Base-by-base conservation (phyloP, 2,888 invertebrate species). In the Microctonus aethiopoides region DNA sequence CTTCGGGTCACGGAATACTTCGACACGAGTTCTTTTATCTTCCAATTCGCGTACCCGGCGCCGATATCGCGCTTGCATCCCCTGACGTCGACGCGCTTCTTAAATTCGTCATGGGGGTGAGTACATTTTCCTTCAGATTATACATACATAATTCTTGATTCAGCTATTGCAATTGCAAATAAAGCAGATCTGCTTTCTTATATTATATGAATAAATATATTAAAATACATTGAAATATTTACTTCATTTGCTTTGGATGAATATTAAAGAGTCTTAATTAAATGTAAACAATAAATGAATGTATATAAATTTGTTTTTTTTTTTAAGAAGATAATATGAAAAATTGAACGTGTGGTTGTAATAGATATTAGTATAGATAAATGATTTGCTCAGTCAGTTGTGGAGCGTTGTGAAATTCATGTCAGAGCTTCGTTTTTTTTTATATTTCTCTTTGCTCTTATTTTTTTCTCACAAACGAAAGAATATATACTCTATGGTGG, bases 1-100 rank as follows among this genome's bases (percentile, higher is more conserved):
- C 68, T 69, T 54, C 72, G 70, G 70, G 64, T 75, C 72, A 70
- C 62, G 41, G 65, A 73, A 72, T 73, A 73, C 69, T 75, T 73
- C 36, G 62, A 26, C 51, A 36, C 51, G 61, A 69, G 68, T 67
- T 72, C 67, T 57, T 72, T 67, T 65, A 65, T 68, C 39, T 62
- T 41, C 57, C 32, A 54, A 39, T 46, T 56, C 41, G 65, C 67
- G 64, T 62, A 46, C 51, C 39, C 32, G 62, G 67, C 57, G 69
- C 60, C 68, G 67, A 66, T 66, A 62, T 56, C 57, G 59, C 39
- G 26, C 59, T 29, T 13, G 16, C 39, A 20, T 26, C 56, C 60
- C 52, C 39, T 41, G n/a, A n/a, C n/a, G n/a, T 65, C 13, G 26
- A 16, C 66, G 29, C 26, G 32, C 29, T 29, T 34, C 46, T 34